These are phyloP conservation scores for Cryptoleucopteryx plumbea DNA, from an alignment of 2,113 vertebrate genomes.

Conservation along the genomic window DNA sequence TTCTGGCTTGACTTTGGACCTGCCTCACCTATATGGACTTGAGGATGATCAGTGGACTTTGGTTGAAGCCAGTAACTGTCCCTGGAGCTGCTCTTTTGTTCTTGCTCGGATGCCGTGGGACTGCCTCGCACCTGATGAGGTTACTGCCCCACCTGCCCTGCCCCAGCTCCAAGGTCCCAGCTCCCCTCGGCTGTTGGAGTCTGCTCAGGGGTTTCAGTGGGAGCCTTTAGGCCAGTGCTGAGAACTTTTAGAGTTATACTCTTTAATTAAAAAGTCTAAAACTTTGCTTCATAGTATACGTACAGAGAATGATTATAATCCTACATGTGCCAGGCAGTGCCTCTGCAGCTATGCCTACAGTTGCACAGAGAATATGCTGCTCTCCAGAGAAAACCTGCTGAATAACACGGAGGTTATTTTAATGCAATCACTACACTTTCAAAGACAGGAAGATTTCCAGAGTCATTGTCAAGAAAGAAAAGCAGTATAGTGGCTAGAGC, in stretches of 20 bases:
- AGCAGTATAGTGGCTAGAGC: not conserved
- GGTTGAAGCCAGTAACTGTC: not conserved
- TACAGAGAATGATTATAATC: not conserved
- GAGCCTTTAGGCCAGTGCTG: not conserved
- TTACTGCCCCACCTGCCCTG: not conserved
- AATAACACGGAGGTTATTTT: not conserved
- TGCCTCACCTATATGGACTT: not conserved
- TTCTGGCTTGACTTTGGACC: not conserved
- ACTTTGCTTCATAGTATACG: not conserved
- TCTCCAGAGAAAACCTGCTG: not conserved
- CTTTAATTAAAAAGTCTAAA: not conserved
- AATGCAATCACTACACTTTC: not conserved
- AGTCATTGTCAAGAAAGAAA: not conserved
- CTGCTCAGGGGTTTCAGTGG: not conserved
- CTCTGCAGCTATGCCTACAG: not conserved
- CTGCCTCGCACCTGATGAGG: fast-evolving
- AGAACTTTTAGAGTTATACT: not conserved
- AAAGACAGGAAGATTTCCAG: not conserved
- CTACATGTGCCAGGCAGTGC: not conserved
- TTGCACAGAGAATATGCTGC: not conserved
- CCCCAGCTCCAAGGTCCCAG: fast-evolving
- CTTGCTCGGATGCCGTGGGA: not conserved
- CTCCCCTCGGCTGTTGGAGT: not conserved
- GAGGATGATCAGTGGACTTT: not conserved
- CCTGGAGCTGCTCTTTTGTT: not conserved